Conservation (phyloP, 2,888 invertebrate genomes). For the Glyphotaelius pellucidus region DNA sequence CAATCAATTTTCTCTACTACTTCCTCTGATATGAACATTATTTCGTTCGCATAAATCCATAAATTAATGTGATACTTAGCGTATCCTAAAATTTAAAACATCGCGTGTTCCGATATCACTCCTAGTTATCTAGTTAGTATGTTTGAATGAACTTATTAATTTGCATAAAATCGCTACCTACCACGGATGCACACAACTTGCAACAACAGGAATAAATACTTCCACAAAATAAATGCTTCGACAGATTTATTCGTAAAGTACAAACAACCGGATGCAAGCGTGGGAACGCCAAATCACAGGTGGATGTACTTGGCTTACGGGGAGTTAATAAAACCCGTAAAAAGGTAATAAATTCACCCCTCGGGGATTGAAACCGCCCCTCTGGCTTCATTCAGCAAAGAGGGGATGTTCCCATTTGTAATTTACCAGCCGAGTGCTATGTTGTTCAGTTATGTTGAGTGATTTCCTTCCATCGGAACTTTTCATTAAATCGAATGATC, state of each 20-base stretch:
- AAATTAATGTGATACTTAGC: too few relatives aligned
- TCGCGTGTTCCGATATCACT: not conserved
- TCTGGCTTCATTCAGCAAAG: slow-evolving; percentile 11
- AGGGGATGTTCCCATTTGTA: slow-evolving; percentile 42
- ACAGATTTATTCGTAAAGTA: slow-evolving; percentile 37
- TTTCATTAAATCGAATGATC: not conserved
- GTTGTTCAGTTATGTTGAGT: not conserved
- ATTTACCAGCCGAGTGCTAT: slow-evolving; percentile 10
- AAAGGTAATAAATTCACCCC: slow-evolving; percentile 57
- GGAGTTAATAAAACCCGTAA: slow-evolving; percentile 31
- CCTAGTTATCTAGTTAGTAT: not conserved
- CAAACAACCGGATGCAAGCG: slow-evolving; percentile 52
- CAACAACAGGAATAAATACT: not conserved
- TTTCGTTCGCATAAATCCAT: too few relatives aligned
- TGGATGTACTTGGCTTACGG: slow-evolving; percentile 30
- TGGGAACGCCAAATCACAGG: slow-evolving; percentile 62
- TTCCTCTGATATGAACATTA: too few relatives aligned
- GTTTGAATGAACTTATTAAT: slow-evolving; percentile 14
- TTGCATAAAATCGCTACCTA: not conserved
- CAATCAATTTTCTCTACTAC: not conserved
- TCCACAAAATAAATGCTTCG: slow-evolving; percentile 12
- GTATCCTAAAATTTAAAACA: not conserved
- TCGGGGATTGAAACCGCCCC: slow-evolving; percentile 24
- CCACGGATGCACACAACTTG: not conserved
- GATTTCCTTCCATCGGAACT: not conserved